Evolutionary conservation across 2,113 vertebrate genomes (phyloP), one percentile per base, ranked within the genome.

Genomic region (Rhinolophus sinicus): DNA sequence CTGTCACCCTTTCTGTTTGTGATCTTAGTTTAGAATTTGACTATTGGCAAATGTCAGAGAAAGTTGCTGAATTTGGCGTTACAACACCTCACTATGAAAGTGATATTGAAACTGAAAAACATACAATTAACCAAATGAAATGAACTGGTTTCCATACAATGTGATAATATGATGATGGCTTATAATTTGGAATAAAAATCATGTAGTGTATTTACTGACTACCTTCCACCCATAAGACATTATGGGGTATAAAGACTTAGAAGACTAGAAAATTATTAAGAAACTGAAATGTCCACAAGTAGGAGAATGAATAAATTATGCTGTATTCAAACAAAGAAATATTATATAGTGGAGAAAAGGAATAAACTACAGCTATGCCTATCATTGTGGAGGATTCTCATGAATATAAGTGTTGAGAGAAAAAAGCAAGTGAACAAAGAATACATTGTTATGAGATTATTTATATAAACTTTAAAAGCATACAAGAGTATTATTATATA

Each of bases 371-470:
- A 87, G 62, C 21, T 84, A 73, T 5, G 33, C 5, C 5, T 26
- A 62, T 22, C 6, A 72, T 35, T 54, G 3, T 35, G 8, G 8
- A 83, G 13, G 22, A 80, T 47, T 56, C 30, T 72, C 26, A 54
- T 87, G 9, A 73, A 54, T n/a, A 94, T 47, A 93, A 95, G 65
- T 93, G 11, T 72, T 90, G 85, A 72, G 15, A 67, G 60, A 56
- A 89, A 94, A 60, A 30, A 6, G 22, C 18, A 75, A 93, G 5
- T 26, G 9, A 84, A 70, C 33, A 86, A 69, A 73, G 35, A 64
- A 73, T 26, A 85, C 5, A 64, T 12, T 69, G 14, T 9, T 15
- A 26, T 40, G 21, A 75, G 8, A 69, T 62, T 91, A 56, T 26
- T 73, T 84, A 67, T 26, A 92, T 30, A 60, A 72, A 92, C 12